Percentiles rank a stretch among this genome's conserved stretches.
phyloP scores from a whole-genome alignment of 2,113 vertebrate genomes.

The Dissostichus mawsoni region DNA sequence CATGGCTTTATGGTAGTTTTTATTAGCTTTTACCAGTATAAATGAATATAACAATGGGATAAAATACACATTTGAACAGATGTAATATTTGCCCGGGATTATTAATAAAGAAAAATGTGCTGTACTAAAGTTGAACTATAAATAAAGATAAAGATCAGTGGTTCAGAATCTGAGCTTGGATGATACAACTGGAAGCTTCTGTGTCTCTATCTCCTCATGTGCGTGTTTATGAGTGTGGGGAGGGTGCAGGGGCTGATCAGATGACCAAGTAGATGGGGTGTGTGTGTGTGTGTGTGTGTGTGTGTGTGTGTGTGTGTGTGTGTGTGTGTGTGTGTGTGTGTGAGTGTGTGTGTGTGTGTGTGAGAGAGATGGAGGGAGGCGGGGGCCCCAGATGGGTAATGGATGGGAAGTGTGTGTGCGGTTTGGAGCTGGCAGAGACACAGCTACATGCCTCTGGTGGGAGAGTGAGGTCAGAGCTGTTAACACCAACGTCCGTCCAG shows the following conservation, averaged over 20 bases:
- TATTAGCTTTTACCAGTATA: background rate
- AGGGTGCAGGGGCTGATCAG: background rate
- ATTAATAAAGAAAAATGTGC: background rate
- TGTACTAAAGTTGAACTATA: background rate
- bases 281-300: conserved; percentile 4
- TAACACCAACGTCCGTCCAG: conserved; percentile 39
- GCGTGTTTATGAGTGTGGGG: conserved; percentile 4
- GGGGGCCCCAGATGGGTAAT: conserved; percentile 72
- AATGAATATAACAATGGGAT: background rate
- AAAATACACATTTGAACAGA: background rate
- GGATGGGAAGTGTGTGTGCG: conserved; percentile 59
- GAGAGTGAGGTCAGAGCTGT: conserved; percentile 39
- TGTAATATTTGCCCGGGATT: background rate
- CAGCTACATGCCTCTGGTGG: conserved; percentile 30
- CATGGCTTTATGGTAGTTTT: background rate
- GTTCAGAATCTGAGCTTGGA: background rate
- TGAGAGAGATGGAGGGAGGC: conserved; percentile 4
- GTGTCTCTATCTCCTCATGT: conserved; percentile 8
- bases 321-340: too few relatives aligned
- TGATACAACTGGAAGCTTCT: background rate
- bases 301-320: background rate
- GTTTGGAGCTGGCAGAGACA: background rate
- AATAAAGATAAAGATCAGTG: background rate
- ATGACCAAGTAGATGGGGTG: conserved; percentile 21
- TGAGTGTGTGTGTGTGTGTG: background rate